Evolutionary conservation across 23 tunicate species (phyloP).

Genomic region (Clavelina lepadiformis): DNA sequence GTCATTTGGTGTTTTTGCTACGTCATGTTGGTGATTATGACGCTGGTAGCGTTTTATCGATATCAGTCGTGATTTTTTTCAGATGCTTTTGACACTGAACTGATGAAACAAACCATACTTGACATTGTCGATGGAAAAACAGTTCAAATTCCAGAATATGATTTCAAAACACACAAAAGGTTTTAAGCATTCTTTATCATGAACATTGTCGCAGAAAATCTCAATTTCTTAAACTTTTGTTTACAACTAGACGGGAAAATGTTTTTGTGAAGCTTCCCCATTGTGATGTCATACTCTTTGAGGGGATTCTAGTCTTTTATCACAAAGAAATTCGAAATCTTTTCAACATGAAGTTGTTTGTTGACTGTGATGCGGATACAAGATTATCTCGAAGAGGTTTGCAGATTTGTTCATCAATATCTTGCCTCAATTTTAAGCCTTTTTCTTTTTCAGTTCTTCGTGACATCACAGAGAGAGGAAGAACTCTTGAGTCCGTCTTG

Average conservation of each 20-base stretch:
- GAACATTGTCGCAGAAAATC: no score
- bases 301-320: conserved; percentile 94
- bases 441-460: conserved; percentile 32
- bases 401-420: neutral
- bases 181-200: neutral
- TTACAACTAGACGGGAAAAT: no score
- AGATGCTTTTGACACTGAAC: conserved; percentile 90
- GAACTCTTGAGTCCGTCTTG: conserved; percentile 80
- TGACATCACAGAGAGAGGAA: conserved; percentile 75
- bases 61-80: conserved; percentile 1
- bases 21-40: neutral
- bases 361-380: conserved; percentile 97
- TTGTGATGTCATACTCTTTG: conserved; percentile 91
- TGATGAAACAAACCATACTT: conserved; percentile 52
- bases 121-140: conserved; percentile 65
- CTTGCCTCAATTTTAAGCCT: neutral
- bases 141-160: conserved; percentile 74
- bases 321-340: conserved; percentile 93
- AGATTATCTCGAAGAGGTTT: conserved; percentile 82
- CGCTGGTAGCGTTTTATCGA: neutral
- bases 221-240: no score
- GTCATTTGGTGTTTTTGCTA: conserved; percentile 1
- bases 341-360: conserved; percentile 98
- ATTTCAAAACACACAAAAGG: conserved; percentile 83
- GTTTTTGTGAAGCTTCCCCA: conserved; percentile 35